phyloP scores from a whole-genome alignment of 2,888 invertebrate genomes.

The Epinotia demarniana region DNA sequence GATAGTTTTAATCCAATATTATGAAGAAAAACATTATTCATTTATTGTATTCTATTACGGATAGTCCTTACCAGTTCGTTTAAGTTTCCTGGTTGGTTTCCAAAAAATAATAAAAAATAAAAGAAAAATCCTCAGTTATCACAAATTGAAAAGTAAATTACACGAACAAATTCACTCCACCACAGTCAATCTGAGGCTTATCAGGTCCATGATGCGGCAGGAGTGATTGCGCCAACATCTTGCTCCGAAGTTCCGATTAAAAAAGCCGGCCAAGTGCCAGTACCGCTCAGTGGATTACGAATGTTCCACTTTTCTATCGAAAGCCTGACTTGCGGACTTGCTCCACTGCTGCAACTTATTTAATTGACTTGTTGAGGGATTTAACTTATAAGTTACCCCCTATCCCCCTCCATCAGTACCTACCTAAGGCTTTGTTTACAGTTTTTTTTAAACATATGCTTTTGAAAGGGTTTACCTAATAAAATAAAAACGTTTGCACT shows the following conservation, averaged over 20 bases:
- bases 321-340: slow-evolving; percentile 14
- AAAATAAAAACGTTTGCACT: background rate
- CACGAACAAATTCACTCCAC: slow-evolving; percentile 81
- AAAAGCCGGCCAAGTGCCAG: slow-evolving; percentile 57
- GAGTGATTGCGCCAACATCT: slow-evolving; percentile 65
- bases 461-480: background rate
- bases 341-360: background rate
- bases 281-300: slow-evolving; percentile 17
- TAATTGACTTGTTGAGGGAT: slow-evolving; percentile 15
- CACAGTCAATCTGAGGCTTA: slow-evolving; percentile 80
- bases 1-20: no score
- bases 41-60: no score
- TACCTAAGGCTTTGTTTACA: background rate
- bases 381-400: background rate
- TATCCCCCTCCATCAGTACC: no score
- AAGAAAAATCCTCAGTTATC: slow-evolving; percentile 69
- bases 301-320: slow-evolving; percentile 30
- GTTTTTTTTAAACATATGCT: background rate
- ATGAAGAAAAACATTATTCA: no score
- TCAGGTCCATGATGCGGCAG: slow-evolving; percentile 73
- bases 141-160: slow-evolving; percentile 81
- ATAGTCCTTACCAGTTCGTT: no score
- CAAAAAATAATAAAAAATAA: no score
- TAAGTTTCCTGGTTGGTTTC: slow-evolving; percentile 29
- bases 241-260: slow-evolving; percentile 68